Conservation (phyloP, 2,113 vertebrate species). For the Xiphias gladius region DNA sequence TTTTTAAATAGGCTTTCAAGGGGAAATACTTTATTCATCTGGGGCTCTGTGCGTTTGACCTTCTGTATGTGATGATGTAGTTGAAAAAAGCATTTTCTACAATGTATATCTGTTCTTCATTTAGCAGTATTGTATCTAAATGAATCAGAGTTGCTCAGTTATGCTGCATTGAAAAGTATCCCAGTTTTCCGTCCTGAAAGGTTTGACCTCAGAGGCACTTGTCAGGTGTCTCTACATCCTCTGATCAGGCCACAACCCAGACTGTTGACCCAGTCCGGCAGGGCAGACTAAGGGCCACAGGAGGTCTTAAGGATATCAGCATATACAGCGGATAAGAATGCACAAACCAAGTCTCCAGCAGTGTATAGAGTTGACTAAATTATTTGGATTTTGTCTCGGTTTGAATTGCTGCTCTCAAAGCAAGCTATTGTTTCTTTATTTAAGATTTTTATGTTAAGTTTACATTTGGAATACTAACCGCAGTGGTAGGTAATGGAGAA, state of each 20-base stretch:
- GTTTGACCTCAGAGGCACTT: conserved; percentile 30
- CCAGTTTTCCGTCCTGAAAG: background rate
- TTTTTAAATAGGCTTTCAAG: background rate
- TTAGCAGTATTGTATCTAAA: background rate
- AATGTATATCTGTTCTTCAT: background rate
- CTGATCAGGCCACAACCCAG: conserved; percentile 46
- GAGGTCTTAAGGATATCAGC: conserved; percentile 34
- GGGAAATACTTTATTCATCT: background rate
- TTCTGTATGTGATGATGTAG: background rate
- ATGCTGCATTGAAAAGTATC: background rate
- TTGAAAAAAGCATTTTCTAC: background rate
- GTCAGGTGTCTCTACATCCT: conserved; percentile 37
- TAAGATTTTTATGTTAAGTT: background rate
- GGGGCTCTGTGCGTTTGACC: background rate
- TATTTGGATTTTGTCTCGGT: conserved; percentile 6
- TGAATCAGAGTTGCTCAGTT: background rate
- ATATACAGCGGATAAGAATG: conserved; percentile 12
- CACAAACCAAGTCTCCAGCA: background rate
- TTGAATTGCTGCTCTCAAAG: conserved; percentile 3
- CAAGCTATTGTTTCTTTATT: background rate
- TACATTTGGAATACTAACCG: background rate
- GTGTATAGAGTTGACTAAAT: conserved; percentile 10
- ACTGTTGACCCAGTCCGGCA: conserved; percentile 22
- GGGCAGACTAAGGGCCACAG: conserved; percentile 43
- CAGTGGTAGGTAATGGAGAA: background rate